Evolutionary conservation across 2,888 invertebrate genomes (phyloP).

Genomic region (Mycogona germanica): DNA sequence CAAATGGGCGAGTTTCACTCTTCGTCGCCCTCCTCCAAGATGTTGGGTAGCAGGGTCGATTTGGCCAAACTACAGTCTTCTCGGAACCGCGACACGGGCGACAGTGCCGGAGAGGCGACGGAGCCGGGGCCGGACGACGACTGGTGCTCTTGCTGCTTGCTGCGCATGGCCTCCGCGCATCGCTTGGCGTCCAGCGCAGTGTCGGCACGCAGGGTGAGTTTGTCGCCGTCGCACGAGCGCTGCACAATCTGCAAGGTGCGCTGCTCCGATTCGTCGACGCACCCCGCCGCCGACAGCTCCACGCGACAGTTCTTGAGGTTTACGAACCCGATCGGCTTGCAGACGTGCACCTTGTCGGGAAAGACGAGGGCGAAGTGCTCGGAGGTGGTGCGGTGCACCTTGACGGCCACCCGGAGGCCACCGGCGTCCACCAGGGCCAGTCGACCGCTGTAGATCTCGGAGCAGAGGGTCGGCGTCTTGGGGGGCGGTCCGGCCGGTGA

Average conservation of each 20-base stretch:
- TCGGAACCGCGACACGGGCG: too few species aligned
- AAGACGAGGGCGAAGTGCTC: slow-evolving; percentile 26
- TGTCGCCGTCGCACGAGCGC: slow-evolving; percentile 5
- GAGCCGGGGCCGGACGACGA: too few species aligned
- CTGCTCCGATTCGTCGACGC: not conserved
- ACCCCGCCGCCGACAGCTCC: not conserved
- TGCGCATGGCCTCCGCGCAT: slow-evolving; percentile 1
- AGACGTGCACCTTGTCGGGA: slow-evolving; percentile 23
- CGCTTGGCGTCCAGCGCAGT: not conserved
- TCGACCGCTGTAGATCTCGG: slow-evolving; percentile 1
- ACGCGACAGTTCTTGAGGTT: slow-evolving; percentile 19
- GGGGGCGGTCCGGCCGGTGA: too few species aligned
- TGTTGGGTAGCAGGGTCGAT: too few species aligned
- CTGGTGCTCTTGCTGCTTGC: too few species aligned
- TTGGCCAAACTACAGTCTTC: too few species aligned
- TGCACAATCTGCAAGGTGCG: slow-evolving; percentile 7
- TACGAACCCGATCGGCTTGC: slow-evolving; percentile 22
- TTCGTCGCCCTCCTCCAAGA: slow-evolving; percentile 25
- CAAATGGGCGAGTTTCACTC: slow-evolving; percentile 10
- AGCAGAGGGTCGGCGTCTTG: slow-evolving; percentile 3
- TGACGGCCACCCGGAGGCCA: slow-evolving; percentile 22
- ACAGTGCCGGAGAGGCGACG: too few species aligned
- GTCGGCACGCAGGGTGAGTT: not conserved
- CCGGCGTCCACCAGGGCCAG: not conserved
- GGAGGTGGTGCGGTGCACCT: slow-evolving; percentile 24